phyloP scores from a whole-genome alignment of 1,140 invertebrate species.

The Apis florea region DNA sequence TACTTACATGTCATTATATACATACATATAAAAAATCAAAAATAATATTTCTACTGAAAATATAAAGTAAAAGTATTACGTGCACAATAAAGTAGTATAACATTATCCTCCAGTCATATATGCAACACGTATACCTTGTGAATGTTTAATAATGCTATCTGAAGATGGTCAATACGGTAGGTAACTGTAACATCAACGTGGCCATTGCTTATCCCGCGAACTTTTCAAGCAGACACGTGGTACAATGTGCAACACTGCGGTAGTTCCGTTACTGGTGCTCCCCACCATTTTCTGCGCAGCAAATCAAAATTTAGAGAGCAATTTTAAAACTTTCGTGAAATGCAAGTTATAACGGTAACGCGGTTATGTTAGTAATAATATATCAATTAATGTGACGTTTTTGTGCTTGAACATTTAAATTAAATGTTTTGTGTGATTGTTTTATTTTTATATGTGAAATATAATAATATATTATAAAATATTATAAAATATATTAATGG shows the following conservation, averaged over 20 bases:
- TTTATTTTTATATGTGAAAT: not conserved
- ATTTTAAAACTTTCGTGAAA: conserved; percentile 33
- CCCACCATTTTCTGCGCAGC: conserved; percentile 36
- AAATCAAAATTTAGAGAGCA: conserved; percentile 43
- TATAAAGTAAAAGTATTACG: not conserved
- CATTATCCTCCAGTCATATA: conserved; percentile 70
- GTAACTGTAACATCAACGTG: conserved; percentile 73
- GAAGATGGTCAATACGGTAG: conserved; percentile 66
- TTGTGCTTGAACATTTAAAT: not conserved
- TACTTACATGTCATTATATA: not conserved
- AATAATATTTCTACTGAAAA: not conserved
- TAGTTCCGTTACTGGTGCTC: not conserved
- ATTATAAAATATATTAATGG: too few relatives aligned
- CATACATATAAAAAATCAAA: not conserved
- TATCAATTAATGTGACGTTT: conserved; percentile 25
- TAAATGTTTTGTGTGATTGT: not conserved
- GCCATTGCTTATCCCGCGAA: conserved; percentile 60
- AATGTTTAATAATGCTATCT: conserved; percentile 69
- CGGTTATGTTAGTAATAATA: not conserved
- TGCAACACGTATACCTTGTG: conserved; percentile 75
- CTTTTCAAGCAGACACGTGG: conserved; percentile 65
- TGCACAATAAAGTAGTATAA: not conserved
- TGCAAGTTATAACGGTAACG: not conserved
- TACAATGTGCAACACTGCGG: conserved; percentile 57
- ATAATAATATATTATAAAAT: too few relatives aligned